Base-by-base conservation (phyloP, 2,888 invertebrate species). In the Perizoma affinitatum region DNA sequence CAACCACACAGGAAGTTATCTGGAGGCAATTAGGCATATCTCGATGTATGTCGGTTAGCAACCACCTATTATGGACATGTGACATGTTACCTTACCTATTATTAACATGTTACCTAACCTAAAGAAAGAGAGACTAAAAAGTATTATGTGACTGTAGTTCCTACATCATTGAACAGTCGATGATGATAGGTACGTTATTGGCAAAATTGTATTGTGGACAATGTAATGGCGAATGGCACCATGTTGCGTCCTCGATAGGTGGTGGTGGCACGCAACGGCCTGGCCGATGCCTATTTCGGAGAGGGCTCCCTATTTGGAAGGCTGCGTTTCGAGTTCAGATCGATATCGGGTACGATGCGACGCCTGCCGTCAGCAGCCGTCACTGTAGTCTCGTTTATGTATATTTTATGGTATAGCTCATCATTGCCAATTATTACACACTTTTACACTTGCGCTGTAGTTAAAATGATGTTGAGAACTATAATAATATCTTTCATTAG, bases 281-380 rank as follows among this genome's bases (percentile, higher is more conserved):
- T 70, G 78, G 73, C 75, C 82, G 79, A 77, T 87, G 83, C 92
- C 92, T 89, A 91, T 91, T 91, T 91, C 78, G 90, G 90, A 85
- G 76, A 78, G 70, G 76, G 67, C 90, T 59, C 61, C 92, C 85
- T 90, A 92, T 92, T 91, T 86, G 92, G 92, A 90, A 92, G 82
- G 84, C 91, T 92, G 90, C 79, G 80, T 76, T 82, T 83, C 90
- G 83, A 87, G 87, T 83, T 79, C 80, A 79, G 87, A 88, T 90
- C 86, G 77, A 83, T 87, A 90, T 89, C 88, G 78, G 75, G 61
- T 43, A 76, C 77, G 77, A 74, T 73, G 74, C 77, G 81, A 74
- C 77, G 80, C 80, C 70, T 69, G 68, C 75, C 78, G 80, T 83
- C 88, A 84, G 65, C 79, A 71, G 69, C 82, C 80, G 78, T 90